Percentiles rank a stretch among this genome's conserved stretches.
Conservation (phyloP, 2,797 vertebrate genomes). For the Macropus fuliginosus region DNA sequence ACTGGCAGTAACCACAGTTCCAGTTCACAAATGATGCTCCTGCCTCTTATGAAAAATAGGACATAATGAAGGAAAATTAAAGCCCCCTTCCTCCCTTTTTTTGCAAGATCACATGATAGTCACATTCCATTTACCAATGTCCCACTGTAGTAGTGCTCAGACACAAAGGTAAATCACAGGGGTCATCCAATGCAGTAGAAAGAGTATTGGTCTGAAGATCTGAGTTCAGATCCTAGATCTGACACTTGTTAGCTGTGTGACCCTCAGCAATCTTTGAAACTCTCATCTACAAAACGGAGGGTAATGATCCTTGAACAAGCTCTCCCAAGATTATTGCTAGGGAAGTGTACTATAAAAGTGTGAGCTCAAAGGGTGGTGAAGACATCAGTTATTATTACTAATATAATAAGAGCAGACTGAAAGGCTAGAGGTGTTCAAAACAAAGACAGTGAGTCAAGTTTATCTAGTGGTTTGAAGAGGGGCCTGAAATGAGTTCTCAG, state of each 20-base stretch:
- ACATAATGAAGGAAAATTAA: background rate
- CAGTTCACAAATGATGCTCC: background rate
- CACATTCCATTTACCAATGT: accelerated
- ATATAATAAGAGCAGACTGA: background rate
- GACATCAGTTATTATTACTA: background rate
- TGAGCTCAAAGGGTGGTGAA: background rate
- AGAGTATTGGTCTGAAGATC: background rate
- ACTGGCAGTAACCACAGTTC: background rate
- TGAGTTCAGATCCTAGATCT: background rate
- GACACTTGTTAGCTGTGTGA: background rate
- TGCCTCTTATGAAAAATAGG: background rate
- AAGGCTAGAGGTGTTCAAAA: background rate
- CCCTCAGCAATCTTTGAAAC: background rate
- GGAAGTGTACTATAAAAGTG: background rate
- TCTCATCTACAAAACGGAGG: background rate
- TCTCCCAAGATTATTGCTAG: background rate
- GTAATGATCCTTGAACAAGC: background rate
- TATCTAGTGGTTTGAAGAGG: background rate
- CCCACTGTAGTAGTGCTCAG: background rate
- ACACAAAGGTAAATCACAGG: background rate
- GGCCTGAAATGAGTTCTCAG: background rate
- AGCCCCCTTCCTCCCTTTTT: background rate
- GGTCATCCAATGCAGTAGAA: background rate
- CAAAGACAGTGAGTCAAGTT: background rate
- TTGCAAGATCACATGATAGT: accelerated